Evolutionary conservation across 1,140 invertebrate species (phyloP), one percentile per base, ranked within the genome.

Genomic region (Berghia stephanieae): DNA sequence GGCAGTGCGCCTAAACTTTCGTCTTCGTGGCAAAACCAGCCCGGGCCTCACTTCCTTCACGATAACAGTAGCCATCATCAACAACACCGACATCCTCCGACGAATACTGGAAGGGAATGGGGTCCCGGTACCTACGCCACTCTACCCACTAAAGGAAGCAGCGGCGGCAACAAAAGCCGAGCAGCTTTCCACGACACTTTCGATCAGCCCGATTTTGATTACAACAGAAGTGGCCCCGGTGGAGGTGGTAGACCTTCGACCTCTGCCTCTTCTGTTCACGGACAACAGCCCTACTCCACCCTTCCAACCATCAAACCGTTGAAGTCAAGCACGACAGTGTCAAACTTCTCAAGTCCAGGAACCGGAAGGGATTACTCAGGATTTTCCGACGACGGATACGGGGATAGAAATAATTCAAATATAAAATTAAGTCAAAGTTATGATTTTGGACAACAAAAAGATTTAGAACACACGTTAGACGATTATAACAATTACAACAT

Each of bases 221-320:
- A 31, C n/a, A 75, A 18, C 40, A 68, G n/a, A n/a, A n/a, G n/a
- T n/a, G n/a, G n/a, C n/a, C n/a, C n/a, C n/a, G n/a, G n/a, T n/a
- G n/a, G n/a, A n/a, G n/a, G n/a, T n/a, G n/a, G n/a, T n/a, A n/a
- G n/a, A n/a, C n/a, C n/a, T n/a, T n/a, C n/a, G n/a, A n/a, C n/a
- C n/a, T n/a, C n/a, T n/a, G n/a, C n/a, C n/a, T n/a, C n/a, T n/a
- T n/a, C n/a, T n/a, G n/a, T n/a, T n/a, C n/a, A n/a, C n/a, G n/a
- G n/a, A n/a, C 78, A 71, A 38, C 81, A 80, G 38, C 66, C 71
- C 18, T 82, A 79, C 78, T 82, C 80, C 49, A 82, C 84, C 31
- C 72, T 84, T 3, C 84, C 84, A 24, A 83, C 82, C 24, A 84
- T 86, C n/a, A 84, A 83, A 75, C 83, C 83, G 52, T 74, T 84